Evolutionary conservation across 2,113 vertebrate genomes (phyloP), one percentile per base, ranked within the genome.

Genomic region (Oreochromis spilurus): DNA sequence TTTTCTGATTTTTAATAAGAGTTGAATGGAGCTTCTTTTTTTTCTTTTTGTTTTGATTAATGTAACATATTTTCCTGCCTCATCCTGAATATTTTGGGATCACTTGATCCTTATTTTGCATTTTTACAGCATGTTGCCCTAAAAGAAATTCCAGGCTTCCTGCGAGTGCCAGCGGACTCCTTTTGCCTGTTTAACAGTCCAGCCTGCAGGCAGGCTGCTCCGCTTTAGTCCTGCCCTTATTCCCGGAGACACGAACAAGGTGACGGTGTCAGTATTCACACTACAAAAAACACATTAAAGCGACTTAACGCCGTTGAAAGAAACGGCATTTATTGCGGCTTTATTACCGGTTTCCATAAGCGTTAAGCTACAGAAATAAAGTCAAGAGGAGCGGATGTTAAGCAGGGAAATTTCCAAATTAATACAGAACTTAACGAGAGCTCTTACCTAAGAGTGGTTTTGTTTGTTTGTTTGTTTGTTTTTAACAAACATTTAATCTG

Each of bases 61-160:
- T 58, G 2, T 29, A n/a, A n/a, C n/a, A 10, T 77, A 72, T 14
- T 53, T 19, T 84, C 79, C 79, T 17, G 50, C 14, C 38, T 52
- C 48, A 29, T 38, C 2, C 17, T 21, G 9, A 7, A 75, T 60
- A 31, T 38, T 80, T 86, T 17, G 50, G 79, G 16, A 3, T 17
- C 77, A 45, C 81, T 81, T 54, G 88, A 58, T 45, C 60, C 70
- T 36, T 10, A 45, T 53, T 36, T 48, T 26, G 43, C 78, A 40
- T 88, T 72, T 60, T 50, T 14, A 10, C 19, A 77, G 43, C 70
- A 31, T 75, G 54, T 29, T 83, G 62, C 82, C 11, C 67, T 82
- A 77, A 65, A 57, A 57, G 58, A 86, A 54, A 88, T 88, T 90
- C 89, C 86, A 84, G 82, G 70, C 43, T 90, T 52, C 7, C 57